Evolutionary conservation across 64 coral and sea anemone genomes (phyloP), one percentile per base, ranked within the genome.

Genomic region (Pachyseris speciosa): DNA sequence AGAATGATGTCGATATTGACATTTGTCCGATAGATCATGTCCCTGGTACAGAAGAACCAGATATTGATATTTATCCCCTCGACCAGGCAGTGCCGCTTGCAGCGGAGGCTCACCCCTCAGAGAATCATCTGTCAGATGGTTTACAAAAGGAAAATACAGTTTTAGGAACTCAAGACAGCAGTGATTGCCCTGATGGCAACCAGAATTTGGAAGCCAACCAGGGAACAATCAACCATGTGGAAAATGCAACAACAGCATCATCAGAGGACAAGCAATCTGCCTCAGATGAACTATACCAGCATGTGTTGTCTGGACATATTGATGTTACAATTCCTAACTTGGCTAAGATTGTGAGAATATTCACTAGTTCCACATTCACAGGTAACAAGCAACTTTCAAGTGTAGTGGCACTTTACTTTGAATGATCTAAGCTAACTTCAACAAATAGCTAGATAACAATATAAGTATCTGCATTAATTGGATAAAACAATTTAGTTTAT

Each of bases 311-410:
- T 72, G 95, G 95, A 72, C 74, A 93, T 32, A 81, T 92, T 2
- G 72, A 93, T 47, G 58, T 93, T 10, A 59, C 74, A 69, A 67
- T 93, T 49, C 95, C 95, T 52, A 78, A 80, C 8, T 45, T 71
- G 45, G 80, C 77, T 16, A 93, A 83, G 57, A 86, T 93, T 19
- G 73, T 96, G 9, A 88, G 71, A 32, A 88, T 96, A 39, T 96
- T 86, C 13, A 43, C 85, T 43, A 96, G 91, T 72, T 93, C 95
- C 12, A 96, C 95, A 27, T 96, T 96, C 39, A 96, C 91, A 72
- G 95, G 95, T 96, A 61, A 24, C 3, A 16, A 45, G n/a, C n/a
- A n/a, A n/a, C n/a, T n/a, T n/a, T n/a, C n/a, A n/a, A n/a, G n/a
- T n/a, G n/a, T n/a, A n/a, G n/a, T n/a, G n/a, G n/a, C n/a, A n/a